Evolutionary conservation across 2,113 vertebrate species (phyloP).

Genomic region (Harpagus bidentatus): DNA sequence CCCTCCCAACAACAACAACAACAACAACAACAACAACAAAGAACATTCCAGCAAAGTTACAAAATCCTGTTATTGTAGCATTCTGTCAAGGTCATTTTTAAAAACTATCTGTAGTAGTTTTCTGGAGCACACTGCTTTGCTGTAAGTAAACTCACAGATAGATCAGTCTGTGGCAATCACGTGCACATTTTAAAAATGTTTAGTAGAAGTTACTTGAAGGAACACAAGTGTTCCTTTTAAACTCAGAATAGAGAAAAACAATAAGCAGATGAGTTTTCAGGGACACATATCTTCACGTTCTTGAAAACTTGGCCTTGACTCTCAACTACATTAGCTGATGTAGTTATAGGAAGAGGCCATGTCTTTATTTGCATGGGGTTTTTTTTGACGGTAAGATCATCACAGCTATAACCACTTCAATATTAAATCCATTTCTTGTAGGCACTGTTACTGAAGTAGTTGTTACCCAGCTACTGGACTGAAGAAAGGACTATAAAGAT

Average conservation of each 20-base stretch:
- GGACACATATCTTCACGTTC: neutral
- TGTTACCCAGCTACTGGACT: neutral
- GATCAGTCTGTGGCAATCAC: neutral
- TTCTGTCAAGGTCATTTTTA: neutral
- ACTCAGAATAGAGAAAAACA: neutral
- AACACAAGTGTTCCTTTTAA: neutral
- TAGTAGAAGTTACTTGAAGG: neutral
- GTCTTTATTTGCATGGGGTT: neutral
- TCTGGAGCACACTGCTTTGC: neutral
- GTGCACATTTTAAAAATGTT: neutral
- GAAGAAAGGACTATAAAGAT: neutral
- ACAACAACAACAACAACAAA: too few relatives aligned
- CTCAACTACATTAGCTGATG: neutral
- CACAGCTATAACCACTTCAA: neutral
- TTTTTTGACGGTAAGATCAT: neutral
- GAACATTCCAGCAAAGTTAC: neutral
- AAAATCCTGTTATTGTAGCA: neutral
- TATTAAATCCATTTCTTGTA: neutral
- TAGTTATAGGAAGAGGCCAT: neutral
- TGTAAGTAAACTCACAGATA: neutral
- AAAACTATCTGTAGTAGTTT: neutral
- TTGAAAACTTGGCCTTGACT: neutral
- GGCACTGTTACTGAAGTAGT: neutral
- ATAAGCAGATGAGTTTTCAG: neutral
- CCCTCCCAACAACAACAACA: accelerated